phyloP scores from a whole-genome alignment of 1,140 invertebrate genomes.

The Helicoverpa armigera region DNA sequence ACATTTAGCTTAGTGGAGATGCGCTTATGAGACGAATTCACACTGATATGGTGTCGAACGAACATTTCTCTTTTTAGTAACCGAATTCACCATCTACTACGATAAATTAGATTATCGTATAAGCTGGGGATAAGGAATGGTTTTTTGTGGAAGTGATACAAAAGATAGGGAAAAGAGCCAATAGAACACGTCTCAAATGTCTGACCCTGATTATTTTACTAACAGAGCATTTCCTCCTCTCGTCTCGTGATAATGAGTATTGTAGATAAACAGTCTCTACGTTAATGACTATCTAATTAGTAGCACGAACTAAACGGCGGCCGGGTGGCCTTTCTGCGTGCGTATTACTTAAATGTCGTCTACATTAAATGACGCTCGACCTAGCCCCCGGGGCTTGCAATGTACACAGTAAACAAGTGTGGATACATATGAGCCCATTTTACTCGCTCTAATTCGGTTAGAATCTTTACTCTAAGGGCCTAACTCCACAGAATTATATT shows the following conservation, averaged over 20 bases:
- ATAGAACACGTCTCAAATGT: neutral
- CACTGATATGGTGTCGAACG: neutral
- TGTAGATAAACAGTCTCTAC: constrained; percentile 18
- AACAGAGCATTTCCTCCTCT: neutral
- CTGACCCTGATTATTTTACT: neutral
- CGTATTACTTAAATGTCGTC: constrained; percentile 15
- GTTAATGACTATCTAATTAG: constrained; percentile 43
- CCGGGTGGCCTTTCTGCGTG: constrained; percentile 1
- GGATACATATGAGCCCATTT: constrained; percentile 7
- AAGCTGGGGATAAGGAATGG: neutral
- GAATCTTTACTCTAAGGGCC: constrained; percentile 23
- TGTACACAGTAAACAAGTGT: constrained; percentile 28
- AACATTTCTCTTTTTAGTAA: neutral
- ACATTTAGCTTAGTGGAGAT: constrained; percentile 8
- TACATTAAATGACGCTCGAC: constrained; percentile 33
- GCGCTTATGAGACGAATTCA: neutral
- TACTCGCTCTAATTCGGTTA: constrained; percentile 23
- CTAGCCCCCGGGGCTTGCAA: constrained; percentile 13
- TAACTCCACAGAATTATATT: constrained; percentile 24
- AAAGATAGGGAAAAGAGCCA: neutral
- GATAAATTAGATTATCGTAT: neutral
- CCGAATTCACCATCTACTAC: neutral
- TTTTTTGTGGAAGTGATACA: neutral
- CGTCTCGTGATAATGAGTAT: constrained; percentile 23
- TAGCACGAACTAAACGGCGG: constrained; percentile 3